Conservation (phyloP, 2,797 vertebrate species). For the Pangasius sanitwongsei region DNA sequence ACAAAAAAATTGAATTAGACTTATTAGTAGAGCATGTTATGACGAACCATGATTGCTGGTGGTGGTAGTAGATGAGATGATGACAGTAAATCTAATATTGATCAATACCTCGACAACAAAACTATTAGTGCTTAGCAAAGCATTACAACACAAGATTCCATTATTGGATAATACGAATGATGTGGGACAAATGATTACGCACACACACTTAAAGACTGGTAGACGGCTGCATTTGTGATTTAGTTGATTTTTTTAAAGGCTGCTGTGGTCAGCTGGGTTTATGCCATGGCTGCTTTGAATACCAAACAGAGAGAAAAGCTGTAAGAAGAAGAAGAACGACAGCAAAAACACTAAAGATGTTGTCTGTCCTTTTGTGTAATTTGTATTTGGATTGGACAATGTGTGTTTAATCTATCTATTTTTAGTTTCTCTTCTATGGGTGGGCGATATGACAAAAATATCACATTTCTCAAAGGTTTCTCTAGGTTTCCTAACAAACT, state of each 20-base stretch:
- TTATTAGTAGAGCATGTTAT: background rate
- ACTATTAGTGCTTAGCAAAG: background rate
- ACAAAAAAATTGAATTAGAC: background rate
- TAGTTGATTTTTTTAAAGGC: background rate
- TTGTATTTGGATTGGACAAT: background rate
- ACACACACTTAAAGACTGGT: background rate
- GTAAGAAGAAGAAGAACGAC: background rate
- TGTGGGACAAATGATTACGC: background rate
- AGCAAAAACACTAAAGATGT: background rate
- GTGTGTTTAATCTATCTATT: background rate
- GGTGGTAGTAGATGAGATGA: background rate
- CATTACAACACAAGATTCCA: conserved; percentile 25
- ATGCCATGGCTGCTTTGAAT: background rate
- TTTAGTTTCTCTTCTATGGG: background rate
- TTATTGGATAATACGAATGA: background rate
- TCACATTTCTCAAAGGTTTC: background rate
- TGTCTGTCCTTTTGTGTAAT: background rate
- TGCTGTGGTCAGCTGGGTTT: background rate
- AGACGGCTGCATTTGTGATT: background rate
- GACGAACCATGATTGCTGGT: background rate
- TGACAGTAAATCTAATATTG: too few species aligned
- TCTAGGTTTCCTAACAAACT: too few species aligned
- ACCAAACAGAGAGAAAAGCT: background rate
- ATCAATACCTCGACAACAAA: background rate
- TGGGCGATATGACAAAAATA: too few species aligned